These are phyloP conservation scores for Ophion ellenae DNA, from an alignment of 2,888 invertebrate species.

Conservation along the genomic window DNA sequence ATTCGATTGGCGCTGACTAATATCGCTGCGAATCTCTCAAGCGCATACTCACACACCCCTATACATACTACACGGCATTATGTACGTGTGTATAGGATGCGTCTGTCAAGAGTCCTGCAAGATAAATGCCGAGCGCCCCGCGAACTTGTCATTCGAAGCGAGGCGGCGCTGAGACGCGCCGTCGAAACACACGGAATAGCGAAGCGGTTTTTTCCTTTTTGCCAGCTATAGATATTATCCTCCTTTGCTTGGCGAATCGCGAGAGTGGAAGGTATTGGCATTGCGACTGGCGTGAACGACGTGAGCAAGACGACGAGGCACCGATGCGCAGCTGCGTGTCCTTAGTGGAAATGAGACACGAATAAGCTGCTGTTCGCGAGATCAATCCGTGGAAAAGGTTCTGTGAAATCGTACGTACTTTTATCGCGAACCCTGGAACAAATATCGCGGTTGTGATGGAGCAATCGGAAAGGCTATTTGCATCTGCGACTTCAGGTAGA, in stretches of 20 bases:
- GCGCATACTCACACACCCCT: neutral
- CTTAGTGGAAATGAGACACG: slow-evolving; percentile 30
- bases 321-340: neutral
- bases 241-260: slow-evolving; percentile 6
- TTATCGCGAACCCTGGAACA: neutral
- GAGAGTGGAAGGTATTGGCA: slow-evolving; percentile 10
- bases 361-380: neutral
- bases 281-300: slow-evolving; percentile 30
- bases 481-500: neutral
- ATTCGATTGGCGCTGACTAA: slow-evolving; percentile 63
- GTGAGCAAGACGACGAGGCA: slow-evolving; percentile 26
- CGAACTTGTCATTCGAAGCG: slow-evolving; percentile 57
- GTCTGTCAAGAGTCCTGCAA: slow-evolving; percentile 38
- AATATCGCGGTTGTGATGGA: neutral
- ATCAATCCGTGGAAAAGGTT: neutral
- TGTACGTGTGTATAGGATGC: slow-evolving; percentile 16
- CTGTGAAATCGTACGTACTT: neutral
- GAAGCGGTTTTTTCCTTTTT: slow-evolving; percentile 14
- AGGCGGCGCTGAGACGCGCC: slow-evolving; percentile 1
- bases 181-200: slow-evolving; percentile 29
- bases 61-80: neutral
- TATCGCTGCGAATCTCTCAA: slow-evolving; percentile 51
- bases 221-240: neutral
- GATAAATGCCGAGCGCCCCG: slow-evolving; percentile 55
- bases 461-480: neutral